phyloP scores from a whole-genome alignment of 1,140 invertebrate species.

The Drosophila varians region DNA sequence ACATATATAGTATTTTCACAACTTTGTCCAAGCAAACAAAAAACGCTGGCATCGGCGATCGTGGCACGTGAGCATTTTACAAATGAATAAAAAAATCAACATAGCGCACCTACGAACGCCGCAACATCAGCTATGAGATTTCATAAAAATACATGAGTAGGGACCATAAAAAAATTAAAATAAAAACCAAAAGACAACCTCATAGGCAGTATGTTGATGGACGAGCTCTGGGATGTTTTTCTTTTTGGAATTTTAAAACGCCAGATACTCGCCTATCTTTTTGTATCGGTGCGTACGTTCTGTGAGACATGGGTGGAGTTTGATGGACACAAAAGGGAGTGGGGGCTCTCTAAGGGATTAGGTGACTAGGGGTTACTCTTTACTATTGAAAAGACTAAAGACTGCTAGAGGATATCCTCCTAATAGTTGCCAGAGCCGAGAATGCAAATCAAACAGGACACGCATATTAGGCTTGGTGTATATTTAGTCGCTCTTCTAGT shows the following conservation, averaged over 20 bases:
- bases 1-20: conserved; percentile 14
- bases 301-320: conserved; percentile 15
- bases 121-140: conserved; percentile 39
- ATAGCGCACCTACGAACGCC: conserved; percentile 34
- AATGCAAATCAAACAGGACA: neutral
- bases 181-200: conserved; percentile 48
- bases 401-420: too few species aligned
- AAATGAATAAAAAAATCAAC: conserved; percentile 45
- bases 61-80: conserved; percentile 71
- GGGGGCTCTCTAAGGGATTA: neutral
- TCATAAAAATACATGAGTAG: conserved; percentile 64
- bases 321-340: conserved; percentile 1
- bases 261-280: conserved; percentile 31
- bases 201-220: conserved; percentile 7
- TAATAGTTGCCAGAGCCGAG: too few species aligned
- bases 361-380: neutral
- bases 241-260: conserved; percentile 56
- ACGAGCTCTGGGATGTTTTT: conserved; percentile 5
- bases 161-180: conserved; percentile 71
- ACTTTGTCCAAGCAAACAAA: conserved; percentile 47
- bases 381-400: too few species aligned
- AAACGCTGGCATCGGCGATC: neutral
- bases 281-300: conserved; percentile 41
- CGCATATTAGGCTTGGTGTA: too few species aligned
- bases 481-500: conserved; percentile 40